These are phyloP conservation scores for Athene noctua DNA, from an alignment of 2,113 vertebrate genomes.

Conservation along the genomic window DNA sequence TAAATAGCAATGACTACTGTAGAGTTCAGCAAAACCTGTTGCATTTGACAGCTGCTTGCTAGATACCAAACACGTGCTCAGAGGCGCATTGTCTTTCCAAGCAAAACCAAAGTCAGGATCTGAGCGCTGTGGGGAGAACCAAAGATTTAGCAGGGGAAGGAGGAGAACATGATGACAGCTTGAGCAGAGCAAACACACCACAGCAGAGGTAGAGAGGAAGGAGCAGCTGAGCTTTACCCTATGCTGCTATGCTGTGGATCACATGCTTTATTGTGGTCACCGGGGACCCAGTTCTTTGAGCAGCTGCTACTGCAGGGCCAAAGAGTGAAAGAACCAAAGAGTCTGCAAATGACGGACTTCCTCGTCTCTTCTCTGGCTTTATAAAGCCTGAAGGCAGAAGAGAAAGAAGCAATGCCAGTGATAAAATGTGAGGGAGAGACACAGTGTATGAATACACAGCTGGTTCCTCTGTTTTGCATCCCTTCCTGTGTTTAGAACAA, in stretches of 20 bases:
- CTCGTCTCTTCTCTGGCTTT: background rate
- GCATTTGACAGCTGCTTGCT: background rate
- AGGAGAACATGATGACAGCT: background rate
- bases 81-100: background rate
- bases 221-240: background rate
- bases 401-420: background rate
- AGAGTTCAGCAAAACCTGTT: background rate
- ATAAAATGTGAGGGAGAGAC: background rate
- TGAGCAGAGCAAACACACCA: background rate
- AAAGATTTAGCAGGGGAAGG: background rate
- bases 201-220: background rate
- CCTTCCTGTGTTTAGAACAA: background rate
- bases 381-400: background rate
- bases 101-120: background rate
- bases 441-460: background rate
- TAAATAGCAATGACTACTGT: background rate
- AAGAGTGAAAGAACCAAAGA: background rate
- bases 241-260: rapidly evolving
- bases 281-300: background rate
- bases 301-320: background rate
- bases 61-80: background rate
- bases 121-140: background rate
- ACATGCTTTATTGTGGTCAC: rapidly evolving
- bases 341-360: background rate
- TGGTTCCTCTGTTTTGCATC: background rate